Percentiles rank a stretch among this genome's conserved stretches.
Evolutionary conservation across 2,888 invertebrate genomes (phyloP).

Genomic region (Morinoia aosen): DNA sequence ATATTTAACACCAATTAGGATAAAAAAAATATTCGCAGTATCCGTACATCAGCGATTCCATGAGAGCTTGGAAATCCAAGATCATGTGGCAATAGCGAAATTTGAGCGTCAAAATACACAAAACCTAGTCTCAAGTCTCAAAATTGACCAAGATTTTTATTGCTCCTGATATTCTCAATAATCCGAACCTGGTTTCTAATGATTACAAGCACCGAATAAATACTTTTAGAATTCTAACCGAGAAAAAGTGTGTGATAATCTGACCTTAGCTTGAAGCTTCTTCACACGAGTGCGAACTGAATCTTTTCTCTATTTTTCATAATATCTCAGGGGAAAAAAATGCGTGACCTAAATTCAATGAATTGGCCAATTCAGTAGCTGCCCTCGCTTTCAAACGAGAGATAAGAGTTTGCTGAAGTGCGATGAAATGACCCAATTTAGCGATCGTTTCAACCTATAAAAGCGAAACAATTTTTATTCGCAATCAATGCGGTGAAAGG

Average conservation of each 20-base stretch:
- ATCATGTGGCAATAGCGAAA: background rate
- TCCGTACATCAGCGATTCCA: too few species aligned
- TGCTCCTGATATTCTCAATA: background rate
- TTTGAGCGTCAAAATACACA: background rate
- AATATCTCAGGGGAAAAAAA: background rate
- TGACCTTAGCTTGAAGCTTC: background rate
- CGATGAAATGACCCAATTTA: background rate
- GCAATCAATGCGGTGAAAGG: background rate
- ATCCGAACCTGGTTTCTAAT: background rate
- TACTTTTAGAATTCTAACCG: background rate
- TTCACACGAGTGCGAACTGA: background rate
- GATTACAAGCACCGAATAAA: background rate
- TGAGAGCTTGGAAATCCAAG: background rate
- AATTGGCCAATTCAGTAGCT: background rate
- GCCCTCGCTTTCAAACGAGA: background rate
- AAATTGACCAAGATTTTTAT: background rate
- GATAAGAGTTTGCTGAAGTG: too few species aligned
- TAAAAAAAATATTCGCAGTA: too few species aligned
- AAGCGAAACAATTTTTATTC: background rate
- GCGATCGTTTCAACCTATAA: background rate
- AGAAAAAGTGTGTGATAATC: background rate
- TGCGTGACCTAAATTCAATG: background rate
- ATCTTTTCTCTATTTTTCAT: background rate
- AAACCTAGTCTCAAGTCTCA: background rate
- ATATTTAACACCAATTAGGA: too few species aligned